These are phyloP conservation scores for Homarus americanus DNA, from an alignment of 1,140 invertebrate species.

Conservation along the genomic window DNA sequence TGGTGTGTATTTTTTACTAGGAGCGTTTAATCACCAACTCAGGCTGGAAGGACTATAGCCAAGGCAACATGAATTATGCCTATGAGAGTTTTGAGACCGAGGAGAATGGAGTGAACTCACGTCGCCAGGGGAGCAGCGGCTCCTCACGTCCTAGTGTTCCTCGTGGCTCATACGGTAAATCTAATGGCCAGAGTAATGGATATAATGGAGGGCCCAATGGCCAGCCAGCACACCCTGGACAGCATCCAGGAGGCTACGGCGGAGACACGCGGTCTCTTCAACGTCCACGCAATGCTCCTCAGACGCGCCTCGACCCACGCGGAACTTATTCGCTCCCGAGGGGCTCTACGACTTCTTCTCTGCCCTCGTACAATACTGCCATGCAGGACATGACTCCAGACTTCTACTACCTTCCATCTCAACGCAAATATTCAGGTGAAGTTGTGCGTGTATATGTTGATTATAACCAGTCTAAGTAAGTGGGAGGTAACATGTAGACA, in stretches of 20 bases:
- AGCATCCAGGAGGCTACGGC: conserved; percentile 33
- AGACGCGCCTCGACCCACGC: conserved; percentile 42
- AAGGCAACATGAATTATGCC: conserved; percentile 89
- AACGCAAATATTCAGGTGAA: conserved; percentile 94
- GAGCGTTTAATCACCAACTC: conserved; percentile 89
- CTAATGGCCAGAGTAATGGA: conserved; percentile 51
- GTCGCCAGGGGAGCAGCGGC: conserved; percentile 76
- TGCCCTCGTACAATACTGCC: conserved; percentile 75
- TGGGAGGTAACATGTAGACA: background rate
- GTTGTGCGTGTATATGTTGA: conserved; percentile 94
- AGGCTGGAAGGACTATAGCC: conserved; percentile 89
- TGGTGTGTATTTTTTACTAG: conserved; percentile 78
- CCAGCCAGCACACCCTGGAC: conserved; percentile 52
- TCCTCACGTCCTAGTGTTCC: conserved; percentile 77
- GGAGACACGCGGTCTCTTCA: conserved; percentile 80
- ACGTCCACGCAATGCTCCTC: conserved; percentile 79
- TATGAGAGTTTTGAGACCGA: conserved; percentile 91
- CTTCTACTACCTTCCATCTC: conserved; percentile 97
- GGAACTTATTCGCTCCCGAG: conserved; percentile 64
- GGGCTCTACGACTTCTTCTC: conserved; percentile 61
- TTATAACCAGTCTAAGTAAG: conserved; percentile 82
- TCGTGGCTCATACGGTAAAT: conserved; percentile 45
- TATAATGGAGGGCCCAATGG: conserved; percentile 55
- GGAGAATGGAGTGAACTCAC: conserved; percentile 81
- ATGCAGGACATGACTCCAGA: conserved; percentile 83